These are phyloP conservation scores for Eupithecia abbreviata DNA, from an alignment of 2,888 invertebrate genomes.

Conservation along the genomic window DNA sequence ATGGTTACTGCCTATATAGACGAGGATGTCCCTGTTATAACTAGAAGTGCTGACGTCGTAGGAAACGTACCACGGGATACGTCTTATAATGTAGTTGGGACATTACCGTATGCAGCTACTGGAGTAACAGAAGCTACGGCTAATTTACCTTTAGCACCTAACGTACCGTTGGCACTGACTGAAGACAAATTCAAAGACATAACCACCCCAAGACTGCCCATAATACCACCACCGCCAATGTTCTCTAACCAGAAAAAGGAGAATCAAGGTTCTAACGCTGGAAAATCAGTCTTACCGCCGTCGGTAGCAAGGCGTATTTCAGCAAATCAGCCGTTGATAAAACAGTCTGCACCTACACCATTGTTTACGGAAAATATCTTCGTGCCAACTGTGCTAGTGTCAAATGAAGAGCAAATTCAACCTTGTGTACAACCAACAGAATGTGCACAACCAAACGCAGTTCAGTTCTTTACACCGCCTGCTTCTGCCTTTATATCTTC, in stretches of 20 bases:
- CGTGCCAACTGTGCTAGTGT: constrained; percentile 51
- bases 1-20: background rate
- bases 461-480: constrained; percentile 16
- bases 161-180: background rate
- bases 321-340: constrained; percentile 66
- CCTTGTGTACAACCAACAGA: background rate
- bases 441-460: constrained; percentile 4
- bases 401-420: background rate
- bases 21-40: background rate
- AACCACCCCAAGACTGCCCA: constrained; percentile 42
- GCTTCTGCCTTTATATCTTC: background rate
- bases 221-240: constrained; percentile 77
- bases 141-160: background rate
- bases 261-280: constrained; percentile 37
- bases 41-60: background rate
- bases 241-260: constrained; percentile 62
- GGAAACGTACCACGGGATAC: background rate
- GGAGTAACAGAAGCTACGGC: background rate
- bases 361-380: constrained; percentile 62
- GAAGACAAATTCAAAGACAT: constrained; percentile 22
- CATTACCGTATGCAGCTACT: background rate
- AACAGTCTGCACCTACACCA: constrained; percentile 52
- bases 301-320: constrained; percentile 74
- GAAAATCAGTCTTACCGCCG: constrained; percentile 70
- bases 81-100: background rate